Evolutionary conservation across 2,888 invertebrate genomes (phyloP), one percentile per base, ranked within the genome.

Genomic region (Calephelis perditalis): DNA sequence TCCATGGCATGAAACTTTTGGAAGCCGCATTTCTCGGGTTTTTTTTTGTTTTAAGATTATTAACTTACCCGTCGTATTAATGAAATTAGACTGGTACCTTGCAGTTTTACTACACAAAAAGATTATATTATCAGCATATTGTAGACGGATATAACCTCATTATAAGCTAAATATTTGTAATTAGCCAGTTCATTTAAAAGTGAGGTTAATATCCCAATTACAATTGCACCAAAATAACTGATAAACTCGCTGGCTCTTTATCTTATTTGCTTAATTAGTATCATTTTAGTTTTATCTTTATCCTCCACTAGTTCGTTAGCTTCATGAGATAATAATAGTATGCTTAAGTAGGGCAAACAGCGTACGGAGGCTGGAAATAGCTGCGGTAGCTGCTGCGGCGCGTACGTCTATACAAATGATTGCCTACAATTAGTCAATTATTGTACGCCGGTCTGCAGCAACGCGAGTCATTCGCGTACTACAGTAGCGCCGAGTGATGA

Each of bases 311-410:
- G 56, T 59, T 68, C 61, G 64, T 68, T 63, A 67, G 59, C 63
- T 60, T 60, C 66, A 64, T 60, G 60, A 58, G 63, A 67, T 70
- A 68, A 67, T 69, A 70, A 70, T 70, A 70, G 69, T 62, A 61
- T 58, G 58, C 60, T 70, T 67, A 85, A 79, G 73, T 84, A 73
- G 83, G 80, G 66, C 84, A 80, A 70, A 60, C 60, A 73, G 70
- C 74, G 72, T 72, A 70, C 65, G 11, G 63, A 62, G 69, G 77
- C 84, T 81, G 72, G 76, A 84, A 86, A 87, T 86, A 86, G 79
- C 76, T 66, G 56, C 76, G 73, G 73, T 77, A 72, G 78, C 72
- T n/a, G 54, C 54, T 9, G 78, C 78, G 78, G 40, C 5, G 1
- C 8, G 6, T 40, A 40, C 40, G 40, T 7, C 7, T 40, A 40